phyloP scores from a whole-genome alignment of 2,797 vertebrate species.

The Gymnopithys bicolor region DNA sequence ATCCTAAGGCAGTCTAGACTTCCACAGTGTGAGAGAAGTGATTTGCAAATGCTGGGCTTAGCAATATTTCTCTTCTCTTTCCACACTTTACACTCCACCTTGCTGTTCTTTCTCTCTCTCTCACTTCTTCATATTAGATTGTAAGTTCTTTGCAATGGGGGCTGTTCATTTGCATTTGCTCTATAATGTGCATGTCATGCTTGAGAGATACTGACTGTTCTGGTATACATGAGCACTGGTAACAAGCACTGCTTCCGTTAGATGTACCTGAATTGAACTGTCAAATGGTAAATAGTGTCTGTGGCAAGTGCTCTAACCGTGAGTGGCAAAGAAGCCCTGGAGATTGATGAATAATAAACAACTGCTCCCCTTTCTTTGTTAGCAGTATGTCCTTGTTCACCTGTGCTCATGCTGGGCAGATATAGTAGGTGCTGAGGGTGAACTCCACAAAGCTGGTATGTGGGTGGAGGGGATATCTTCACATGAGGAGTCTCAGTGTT shows the following conservation, averaged over 20 bases:
- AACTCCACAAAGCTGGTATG: background rate
- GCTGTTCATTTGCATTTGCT: constrained; percentile 54
- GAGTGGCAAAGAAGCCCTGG: constrained; percentile 56
- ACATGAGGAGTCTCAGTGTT: background rate
- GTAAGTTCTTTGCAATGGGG: constrained; percentile 10
- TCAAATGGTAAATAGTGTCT: constrained; percentile 63
- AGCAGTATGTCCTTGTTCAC: background rate
- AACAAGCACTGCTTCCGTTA: constrained; percentile 17
- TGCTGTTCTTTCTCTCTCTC: background rate
- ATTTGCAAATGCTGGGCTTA: background rate
- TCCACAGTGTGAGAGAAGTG: background rate
- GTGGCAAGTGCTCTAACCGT: constrained; percentile 26
- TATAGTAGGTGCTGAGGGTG: background rate
- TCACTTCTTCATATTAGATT: background rate
- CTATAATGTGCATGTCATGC: constrained; percentile 44
- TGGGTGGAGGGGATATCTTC: background rate
- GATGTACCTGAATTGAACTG: constrained; percentile 62
- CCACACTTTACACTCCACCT: rapidly evolving
- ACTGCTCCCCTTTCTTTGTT: background rate
- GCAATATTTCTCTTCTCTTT: background rate
- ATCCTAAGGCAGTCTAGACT: background rate
- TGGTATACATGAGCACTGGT: constrained; percentile 21
- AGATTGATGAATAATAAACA: constrained; percentile 60
- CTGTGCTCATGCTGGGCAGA: background rate
- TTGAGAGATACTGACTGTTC: constrained; percentile 50